These are phyloP conservation scores for Semnornis frantzii DNA, from an alignment of 2,113 vertebrate genomes.

Conservation along the genomic window DNA sequence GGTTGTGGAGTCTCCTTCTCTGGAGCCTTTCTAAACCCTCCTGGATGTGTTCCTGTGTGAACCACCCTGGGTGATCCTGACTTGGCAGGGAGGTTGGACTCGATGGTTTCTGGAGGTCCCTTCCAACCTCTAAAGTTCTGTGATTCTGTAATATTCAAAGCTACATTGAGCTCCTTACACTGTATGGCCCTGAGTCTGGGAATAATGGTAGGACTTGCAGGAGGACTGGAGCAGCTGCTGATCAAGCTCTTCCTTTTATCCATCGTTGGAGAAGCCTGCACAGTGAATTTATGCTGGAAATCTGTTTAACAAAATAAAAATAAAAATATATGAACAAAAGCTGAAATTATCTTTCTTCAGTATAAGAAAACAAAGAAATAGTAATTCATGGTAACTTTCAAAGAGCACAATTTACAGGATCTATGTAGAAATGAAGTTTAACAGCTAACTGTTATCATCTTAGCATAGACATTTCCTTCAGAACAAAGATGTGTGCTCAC, in stretches of 20 bases:
- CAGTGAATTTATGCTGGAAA: constrained; percentile 99
- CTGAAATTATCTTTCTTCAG: not conserved
- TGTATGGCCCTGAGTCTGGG: constrained; percentile 96
- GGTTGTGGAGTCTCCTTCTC: too few relatives aligned
- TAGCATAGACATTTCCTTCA: not conserved
- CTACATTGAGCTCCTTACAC: constrained; percentile 78
- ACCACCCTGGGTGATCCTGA: too few relatives aligned
- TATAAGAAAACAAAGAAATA: not conserved
- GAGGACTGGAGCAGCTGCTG: constrained; percentile 89
- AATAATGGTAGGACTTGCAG: constrained; percentile 91
- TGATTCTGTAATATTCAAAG: constrained; percentile 14
- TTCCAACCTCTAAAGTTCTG: too few relatives aligned
- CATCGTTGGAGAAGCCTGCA: constrained; percentile 94
- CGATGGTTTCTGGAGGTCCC: too few relatives aligned
- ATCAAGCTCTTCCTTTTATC: constrained; percentile 92
- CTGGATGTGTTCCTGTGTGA: too few relatives aligned
- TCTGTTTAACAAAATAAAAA: constrained; percentile 76
- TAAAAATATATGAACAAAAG: not conserved
- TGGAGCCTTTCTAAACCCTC: too few relatives aligned
- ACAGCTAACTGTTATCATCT: not conserved
- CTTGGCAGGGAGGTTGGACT: too few relatives aligned
- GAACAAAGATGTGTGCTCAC: not conserved
- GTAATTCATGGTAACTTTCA: not conserved
- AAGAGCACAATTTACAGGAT: rapidly evolving
- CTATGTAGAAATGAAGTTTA: not conserved